These are phyloP conservation scores for Luffia ferchaultella DNA, from an alignment of 2,888 invertebrate species.

Conservation along the genomic window DNA sequence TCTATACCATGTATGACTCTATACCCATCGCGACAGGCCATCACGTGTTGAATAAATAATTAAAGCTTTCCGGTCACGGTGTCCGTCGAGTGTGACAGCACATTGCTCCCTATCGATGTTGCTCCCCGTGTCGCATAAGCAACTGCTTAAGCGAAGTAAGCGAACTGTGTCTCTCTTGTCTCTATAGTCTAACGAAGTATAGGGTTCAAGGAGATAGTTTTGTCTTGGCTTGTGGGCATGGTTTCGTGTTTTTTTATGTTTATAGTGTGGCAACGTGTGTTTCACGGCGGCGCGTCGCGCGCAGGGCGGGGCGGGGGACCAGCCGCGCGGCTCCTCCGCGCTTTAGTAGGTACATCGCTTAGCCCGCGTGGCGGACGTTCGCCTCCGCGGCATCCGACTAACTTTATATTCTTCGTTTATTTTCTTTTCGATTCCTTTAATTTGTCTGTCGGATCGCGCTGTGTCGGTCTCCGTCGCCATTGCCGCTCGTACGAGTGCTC, in stretches of 20 bases:
- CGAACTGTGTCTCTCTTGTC: too few relatives aligned
- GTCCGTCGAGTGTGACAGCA: neutral
- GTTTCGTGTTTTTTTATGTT: neutral
- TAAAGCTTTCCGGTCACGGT: neutral
- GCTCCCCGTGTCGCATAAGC: too few relatives aligned
- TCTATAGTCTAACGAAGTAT: too few relatives aligned
- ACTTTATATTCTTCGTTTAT: constrained; percentile 56
- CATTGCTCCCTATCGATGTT: too few relatives aligned
- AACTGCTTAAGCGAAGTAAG: too few relatives aligned
- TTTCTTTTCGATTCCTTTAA: constrained; percentile 66
- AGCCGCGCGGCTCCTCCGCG: constrained; percentile 49
- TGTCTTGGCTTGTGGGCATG: neutral
- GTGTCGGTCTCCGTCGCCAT: constrained; percentile 5
- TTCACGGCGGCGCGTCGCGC: constrained; percentile 30
- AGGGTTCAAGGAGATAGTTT: neutral
- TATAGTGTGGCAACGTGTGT: constrained; percentile 30
- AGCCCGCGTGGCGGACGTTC: constrained; percentile 65
- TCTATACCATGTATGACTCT: too few relatives aligned
- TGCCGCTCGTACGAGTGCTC: constrained; percentile 36
- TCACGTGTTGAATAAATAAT: neutral
- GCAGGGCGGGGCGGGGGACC: constrained; percentile 32
- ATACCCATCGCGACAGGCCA: neutral
- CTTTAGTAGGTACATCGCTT: constrained; percentile 62
- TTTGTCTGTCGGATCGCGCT: constrained; percentile 47
- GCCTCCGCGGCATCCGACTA: constrained; percentile 56